phyloP scores from a whole-genome alignment of 2,888 invertebrate genomes.

The Drosophila falleni region DNA sequence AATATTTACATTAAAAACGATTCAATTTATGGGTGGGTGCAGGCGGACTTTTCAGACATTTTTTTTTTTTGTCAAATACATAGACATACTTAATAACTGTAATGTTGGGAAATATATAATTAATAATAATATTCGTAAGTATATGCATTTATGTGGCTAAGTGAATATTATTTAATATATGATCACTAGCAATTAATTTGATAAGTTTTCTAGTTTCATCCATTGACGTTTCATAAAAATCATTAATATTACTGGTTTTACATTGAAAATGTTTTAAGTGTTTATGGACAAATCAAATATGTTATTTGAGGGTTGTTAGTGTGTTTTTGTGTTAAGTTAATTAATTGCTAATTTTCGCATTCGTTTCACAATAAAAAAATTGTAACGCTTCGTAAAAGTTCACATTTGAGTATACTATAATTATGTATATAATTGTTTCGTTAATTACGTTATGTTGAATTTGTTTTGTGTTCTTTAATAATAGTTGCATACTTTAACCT shows the following conservation, averaged over 20 bases:
- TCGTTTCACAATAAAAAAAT: constrained; percentile 67
- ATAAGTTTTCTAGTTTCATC: constrained; percentile 47
- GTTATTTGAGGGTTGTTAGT: constrained; percentile 12
- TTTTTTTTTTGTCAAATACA: constrained; percentile 14
- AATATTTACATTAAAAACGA: constrained; percentile 67
- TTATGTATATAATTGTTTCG: constrained; percentile 59
- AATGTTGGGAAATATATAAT: constrained; percentile 41
- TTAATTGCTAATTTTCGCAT: constrained; percentile 55
- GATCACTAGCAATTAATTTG: constrained; percentile 73
- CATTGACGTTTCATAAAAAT: constrained; percentile 24
- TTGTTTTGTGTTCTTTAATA: constrained; percentile 60
- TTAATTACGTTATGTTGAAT: constrained; percentile 60
- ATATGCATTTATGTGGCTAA: constrained; percentile 43
- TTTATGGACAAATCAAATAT: constrained; percentile 28
- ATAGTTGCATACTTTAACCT: constrained; percentile 70
- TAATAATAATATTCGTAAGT: constrained; percentile 35
- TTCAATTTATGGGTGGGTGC: constrained; percentile 32
- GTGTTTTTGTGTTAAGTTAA: constrained; percentile 20
- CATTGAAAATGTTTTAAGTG: constrained; percentile 12
- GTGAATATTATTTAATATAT: constrained; percentile 53
- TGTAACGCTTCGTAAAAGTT: constrained; percentile 71
- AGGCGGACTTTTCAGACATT: constrained; percentile 13
- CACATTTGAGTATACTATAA: constrained; percentile 71
- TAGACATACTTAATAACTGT: constrained; percentile 32
- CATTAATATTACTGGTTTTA: constrained; percentile 10